Conservation (phyloP, 1,140 invertebrate genomes). For the Dinoponera quadriceps region DNA sequence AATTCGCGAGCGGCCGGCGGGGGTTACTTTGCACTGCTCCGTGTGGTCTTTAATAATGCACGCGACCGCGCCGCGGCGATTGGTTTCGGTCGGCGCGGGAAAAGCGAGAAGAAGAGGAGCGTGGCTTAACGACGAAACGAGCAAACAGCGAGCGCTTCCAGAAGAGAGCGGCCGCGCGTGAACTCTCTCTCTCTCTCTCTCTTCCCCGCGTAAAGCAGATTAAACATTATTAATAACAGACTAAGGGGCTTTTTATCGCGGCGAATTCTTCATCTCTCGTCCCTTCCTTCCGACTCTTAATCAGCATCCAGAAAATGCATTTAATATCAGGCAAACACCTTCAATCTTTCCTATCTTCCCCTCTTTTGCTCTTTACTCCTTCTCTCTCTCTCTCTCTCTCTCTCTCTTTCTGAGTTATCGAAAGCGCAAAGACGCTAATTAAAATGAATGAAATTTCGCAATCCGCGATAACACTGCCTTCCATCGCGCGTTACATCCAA, state of each 20-base stretch:
- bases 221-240: conserved; percentile 42
- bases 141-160: neutral
- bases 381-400: no score
- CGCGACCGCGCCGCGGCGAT: neutral
- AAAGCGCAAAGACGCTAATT: conserved; percentile 5
- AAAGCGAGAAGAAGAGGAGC: neutral
- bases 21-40: conserved; percentile 29
- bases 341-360: no score
- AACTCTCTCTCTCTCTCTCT: neutral
- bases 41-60: conserved; percentile 52
- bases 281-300: neutral
- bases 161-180: neutral
- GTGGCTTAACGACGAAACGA: conserved; percentile 27
- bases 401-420: neutral
- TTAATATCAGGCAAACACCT: conserved; percentile 2
- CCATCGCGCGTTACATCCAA: neutral
- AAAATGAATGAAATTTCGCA: conserved; percentile 21
- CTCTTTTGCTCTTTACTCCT: no score
- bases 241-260: conserved; percentile 7
- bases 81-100: neutral
- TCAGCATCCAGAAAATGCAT: conserved; percentile 4
- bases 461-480: neutral
- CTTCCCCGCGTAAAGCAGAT: conserved; percentile 12
- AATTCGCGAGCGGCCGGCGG: conserved; percentile 30
- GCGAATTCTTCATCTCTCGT: conserved; percentile 18